phyloP scores from a whole-genome alignment of 2,113 vertebrate genomes.

The Microtus ochrogaster region DNA sequence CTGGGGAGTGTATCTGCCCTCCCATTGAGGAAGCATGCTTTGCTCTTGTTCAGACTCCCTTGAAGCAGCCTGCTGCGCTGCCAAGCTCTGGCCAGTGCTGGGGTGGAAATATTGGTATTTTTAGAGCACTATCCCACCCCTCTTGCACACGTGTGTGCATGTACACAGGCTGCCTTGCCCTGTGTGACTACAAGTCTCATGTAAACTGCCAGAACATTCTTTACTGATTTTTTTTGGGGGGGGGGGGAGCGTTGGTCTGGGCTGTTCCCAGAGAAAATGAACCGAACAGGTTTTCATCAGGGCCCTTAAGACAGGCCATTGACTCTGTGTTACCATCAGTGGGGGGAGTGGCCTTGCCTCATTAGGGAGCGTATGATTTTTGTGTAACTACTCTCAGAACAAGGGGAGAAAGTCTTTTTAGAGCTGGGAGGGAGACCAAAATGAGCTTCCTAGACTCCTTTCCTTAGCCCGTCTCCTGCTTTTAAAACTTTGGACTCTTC shows the following conservation, averaged over 20 bases:
- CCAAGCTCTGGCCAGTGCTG: neutral
- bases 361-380: neutral
- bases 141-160: neutral
- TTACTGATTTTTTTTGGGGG: neutral
- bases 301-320: neutral
- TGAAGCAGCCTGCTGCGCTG: neutral
- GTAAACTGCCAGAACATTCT: neutral
- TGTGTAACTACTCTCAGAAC: neutral
- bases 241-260: neutral
- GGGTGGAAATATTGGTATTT: neutral
- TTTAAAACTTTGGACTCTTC: neutral
- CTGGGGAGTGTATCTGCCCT: neutral
- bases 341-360: neutral
- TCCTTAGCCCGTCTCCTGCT: neutral
- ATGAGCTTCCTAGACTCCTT: neutral
- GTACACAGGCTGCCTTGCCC: neutral
- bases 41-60: neutral
- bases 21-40: neutral
- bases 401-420: neutral
- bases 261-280: slow-evolving; percentile 1
- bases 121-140: neutral
- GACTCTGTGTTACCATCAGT: neutral
- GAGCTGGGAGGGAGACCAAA: neutral
- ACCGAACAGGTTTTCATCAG: neutral
- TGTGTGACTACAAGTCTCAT: neutral